phyloP scores from a whole-genome alignment of 2,113 vertebrate species.

The Peromyscus leucopus region DNA sequence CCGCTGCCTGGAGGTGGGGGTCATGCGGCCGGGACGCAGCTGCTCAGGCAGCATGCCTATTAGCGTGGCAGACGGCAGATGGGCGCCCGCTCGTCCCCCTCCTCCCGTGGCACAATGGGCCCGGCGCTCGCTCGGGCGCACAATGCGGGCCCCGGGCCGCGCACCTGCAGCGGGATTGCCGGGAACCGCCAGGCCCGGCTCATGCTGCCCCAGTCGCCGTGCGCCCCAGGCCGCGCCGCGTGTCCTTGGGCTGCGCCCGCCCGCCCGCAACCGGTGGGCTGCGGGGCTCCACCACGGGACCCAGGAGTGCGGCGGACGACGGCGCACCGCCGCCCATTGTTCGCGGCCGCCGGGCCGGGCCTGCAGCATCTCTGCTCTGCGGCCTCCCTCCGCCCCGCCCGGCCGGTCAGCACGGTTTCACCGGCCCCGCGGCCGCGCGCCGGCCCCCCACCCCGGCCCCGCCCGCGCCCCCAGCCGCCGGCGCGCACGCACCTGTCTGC shows the following conservation, averaged over 20 bases:
- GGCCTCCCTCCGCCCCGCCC: conserved; percentile 13
- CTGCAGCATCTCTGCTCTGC: conserved; percentile 5
- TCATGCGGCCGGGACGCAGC: conserved; percentile 74
- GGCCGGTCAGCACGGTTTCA: conserved; percentile 27
- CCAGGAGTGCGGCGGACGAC: conserved; percentile 44
- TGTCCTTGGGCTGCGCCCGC: conserved; percentile 91
- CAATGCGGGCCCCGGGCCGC: conserved; percentile 66
- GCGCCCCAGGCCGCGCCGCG: conserved; percentile 88
- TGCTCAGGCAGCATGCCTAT: conserved; percentile 73
- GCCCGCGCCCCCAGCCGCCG: conserved; percentile 78
- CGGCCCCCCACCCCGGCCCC: conserved; percentile 71
- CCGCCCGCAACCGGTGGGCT: conserved; percentile 94
- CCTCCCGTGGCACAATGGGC: conserved; percentile 80
- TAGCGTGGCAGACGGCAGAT: conserved; percentile 79
- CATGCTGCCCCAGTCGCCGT: conserved; percentile 64
- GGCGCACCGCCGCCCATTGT: conserved; percentile 79
- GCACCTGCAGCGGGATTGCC: conserved; percentile 69
- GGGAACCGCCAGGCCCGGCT: conserved; percentile 81
- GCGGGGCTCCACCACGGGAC: conserved; percentile 93
- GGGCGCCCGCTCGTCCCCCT: conserved; percentile 75
- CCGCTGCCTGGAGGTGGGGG: conserved; percentile 32
- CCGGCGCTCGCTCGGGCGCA: conserved; percentile 55
- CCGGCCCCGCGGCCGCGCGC: conserved; percentile 76
- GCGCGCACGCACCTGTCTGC: conserved; percentile 95
- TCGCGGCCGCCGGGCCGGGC: conserved; percentile 74